phyloP scores from a whole-genome alignment of 2,113 vertebrate species.

The Ahaetulla prasina region DNA sequence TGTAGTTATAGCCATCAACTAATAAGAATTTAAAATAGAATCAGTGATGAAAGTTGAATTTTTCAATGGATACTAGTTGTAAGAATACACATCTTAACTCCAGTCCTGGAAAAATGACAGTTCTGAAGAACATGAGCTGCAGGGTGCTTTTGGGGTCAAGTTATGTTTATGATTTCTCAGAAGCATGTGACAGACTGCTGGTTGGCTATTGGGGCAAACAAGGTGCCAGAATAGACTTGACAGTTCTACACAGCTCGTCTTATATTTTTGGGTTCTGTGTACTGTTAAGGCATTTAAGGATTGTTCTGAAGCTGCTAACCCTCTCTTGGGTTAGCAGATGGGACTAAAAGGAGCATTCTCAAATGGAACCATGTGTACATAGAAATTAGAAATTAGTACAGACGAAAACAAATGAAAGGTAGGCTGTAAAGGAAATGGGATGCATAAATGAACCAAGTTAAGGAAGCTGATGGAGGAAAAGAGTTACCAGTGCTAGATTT shows the following conservation, averaged over 20 bases:
- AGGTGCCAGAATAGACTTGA: background rate
- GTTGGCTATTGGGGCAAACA: background rate
- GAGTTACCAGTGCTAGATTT: background rate
- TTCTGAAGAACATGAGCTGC: background rate
- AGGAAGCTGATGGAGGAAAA: background rate
- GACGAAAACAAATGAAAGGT: background rate
- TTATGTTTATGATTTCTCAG: background rate
- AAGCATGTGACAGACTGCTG: background rate
- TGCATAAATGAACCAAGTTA: background rate
- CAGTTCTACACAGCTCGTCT: background rate
- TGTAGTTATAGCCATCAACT: background rate
- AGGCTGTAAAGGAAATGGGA: background rate
- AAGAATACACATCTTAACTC: background rate
- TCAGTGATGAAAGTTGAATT: background rate
- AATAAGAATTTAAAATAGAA: background rate
- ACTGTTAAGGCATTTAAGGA: background rate
- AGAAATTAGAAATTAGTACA: background rate
- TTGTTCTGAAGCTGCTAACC: background rate
- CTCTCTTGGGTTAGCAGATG: background rate
- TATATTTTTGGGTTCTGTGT: background rate
- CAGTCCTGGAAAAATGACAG: background rate
- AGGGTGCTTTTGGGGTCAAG: background rate
- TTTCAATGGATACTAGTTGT: background rate
- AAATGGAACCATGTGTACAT: background rate
- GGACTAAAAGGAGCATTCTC: background rate